Evolutionary conservation across 2,888 invertebrate genomes (phyloP).

Genomic region (Himalopsyche tibetana): DNA sequence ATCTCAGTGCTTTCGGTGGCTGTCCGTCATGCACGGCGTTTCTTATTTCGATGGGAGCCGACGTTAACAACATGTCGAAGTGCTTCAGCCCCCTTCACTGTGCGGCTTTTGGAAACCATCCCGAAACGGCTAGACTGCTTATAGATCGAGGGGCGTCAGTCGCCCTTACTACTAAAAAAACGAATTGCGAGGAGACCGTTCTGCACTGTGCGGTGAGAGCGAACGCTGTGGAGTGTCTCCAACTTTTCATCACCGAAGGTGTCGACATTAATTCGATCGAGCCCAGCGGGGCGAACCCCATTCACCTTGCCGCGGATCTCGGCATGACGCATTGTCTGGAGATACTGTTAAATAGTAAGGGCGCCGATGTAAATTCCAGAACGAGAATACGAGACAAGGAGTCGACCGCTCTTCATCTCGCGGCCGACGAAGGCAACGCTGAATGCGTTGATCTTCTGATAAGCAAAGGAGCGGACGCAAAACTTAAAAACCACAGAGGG

Average conservation of each 20-base stretch:
- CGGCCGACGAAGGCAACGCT: conserved; percentile 90
- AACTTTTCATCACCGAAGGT: conserved; percentile 85
- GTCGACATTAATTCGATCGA: conserved; percentile 86
- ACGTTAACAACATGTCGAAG: conserved; percentile 83
- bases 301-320: conserved; percentile 88
- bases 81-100: conserved; percentile 91
- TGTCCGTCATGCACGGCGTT: conserved; percentile 83
- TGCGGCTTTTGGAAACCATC: conserved; percentile 91
- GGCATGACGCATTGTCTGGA: conserved; percentile 86
- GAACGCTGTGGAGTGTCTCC: conserved; percentile 88
- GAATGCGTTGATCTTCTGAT: conserved; percentile 87
- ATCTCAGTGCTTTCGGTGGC: conserved; percentile 88
- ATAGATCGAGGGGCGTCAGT: conserved; percentile 84
- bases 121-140: conserved; percentile 87
- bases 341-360: conserved; percentile 85
- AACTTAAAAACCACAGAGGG: conserved; percentile 85
- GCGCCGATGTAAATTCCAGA: conserved; percentile 82
- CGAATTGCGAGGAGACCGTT: conserved; percentile 84
- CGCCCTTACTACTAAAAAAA: conserved; percentile 80
- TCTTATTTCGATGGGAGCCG: conserved; percentile 82
- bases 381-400: conserved; percentile 84
- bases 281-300: conserved; percentile 85
- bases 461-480: conserved; percentile 85
- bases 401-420: conserved; percentile 88
- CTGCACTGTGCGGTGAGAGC: conserved; percentile 91